Conservation (phyloP, 2,797 vertebrate species). For the Mormyrus proboscirostris region DNA sequence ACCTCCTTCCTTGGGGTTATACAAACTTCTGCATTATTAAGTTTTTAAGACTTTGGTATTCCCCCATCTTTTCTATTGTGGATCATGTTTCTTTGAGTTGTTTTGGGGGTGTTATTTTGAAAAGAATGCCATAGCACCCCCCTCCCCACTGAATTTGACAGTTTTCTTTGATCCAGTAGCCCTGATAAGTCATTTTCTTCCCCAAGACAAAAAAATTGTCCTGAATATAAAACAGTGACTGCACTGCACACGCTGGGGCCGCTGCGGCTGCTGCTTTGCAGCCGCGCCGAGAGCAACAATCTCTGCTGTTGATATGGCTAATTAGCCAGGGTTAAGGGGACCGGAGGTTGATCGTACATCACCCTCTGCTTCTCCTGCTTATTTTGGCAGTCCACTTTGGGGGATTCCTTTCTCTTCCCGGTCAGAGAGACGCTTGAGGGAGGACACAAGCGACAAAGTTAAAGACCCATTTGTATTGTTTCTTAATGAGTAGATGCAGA, state of each 20-base stretch:
- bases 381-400: conserved; percentile 43
- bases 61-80: neutral
- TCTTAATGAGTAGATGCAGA: conserved; percentile 84
- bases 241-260: conserved; percentile 12
- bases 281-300: conserved; percentile 41
- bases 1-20: neutral
- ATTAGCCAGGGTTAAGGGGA: conserved; percentile 50
- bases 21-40: neutral
- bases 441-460: conserved; percentile 57
- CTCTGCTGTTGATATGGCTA: conserved; percentile 50
- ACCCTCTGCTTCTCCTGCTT: conserved; percentile 41
- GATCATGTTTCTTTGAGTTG: neutral
- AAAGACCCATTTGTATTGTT: conserved; percentile 72
- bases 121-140: too few relatives aligned
- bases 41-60: neutral
- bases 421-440: conserved; percentile 34
- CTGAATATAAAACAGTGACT: neutral
- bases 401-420: conserved; percentile 42
- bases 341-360: conserved; percentile 45
- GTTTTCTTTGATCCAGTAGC: neutral
- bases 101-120: too few relatives aligned
- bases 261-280: conserved; percentile 31
- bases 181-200: neutral
- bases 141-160: neutral
- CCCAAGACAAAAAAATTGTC: neutral